Conservation (phyloP, 2,888 invertebrate species). For the Aplocera efformata region DNA sequence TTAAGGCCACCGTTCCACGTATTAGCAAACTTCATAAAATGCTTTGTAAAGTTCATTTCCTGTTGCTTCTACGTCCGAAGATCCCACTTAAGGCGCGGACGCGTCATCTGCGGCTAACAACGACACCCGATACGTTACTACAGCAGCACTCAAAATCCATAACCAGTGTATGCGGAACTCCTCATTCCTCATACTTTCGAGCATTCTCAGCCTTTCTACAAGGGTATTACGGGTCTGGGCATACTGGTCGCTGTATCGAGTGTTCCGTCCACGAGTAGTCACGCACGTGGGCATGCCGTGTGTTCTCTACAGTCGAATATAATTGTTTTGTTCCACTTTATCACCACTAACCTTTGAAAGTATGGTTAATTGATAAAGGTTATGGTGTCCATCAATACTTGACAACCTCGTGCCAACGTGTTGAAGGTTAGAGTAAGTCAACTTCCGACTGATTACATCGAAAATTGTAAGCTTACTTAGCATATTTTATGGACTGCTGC, state of each 20-base stretch:
- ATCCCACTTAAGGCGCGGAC: slow-evolving; percentile 5
- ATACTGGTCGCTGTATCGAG: slow-evolving; percentile 12
- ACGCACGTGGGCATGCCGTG: slow-evolving; percentile 20
- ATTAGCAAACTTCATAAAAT: no score
- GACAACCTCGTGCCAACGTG: no score
- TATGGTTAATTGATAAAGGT: slow-evolving; percentile 11
- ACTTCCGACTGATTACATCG: no score
- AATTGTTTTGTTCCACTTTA: slow-evolving; percentile 24
- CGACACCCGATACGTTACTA: slow-evolving; percentile 30
- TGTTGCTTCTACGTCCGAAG: slow-evolving; percentile 10
- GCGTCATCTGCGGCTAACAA: slow-evolving; percentile 8
- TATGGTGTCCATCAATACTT: not conserved
- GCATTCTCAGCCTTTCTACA: no score
- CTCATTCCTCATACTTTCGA: no score
- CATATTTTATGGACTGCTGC: no score
- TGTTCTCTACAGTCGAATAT: slow-evolving; percentile 14
- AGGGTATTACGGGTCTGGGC: slow-evolving; percentile 7
- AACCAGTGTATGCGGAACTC: not conserved
- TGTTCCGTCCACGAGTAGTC: slow-evolving; percentile 9
- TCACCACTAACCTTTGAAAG: slow-evolving; percentile 13
- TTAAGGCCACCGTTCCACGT: no score
- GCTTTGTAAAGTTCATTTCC: not conserved
- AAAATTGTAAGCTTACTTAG: no score
- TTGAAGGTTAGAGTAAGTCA: no score
- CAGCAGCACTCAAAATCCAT: slow-evolving; percentile 27